Conservation (phyloP, 1,140 invertebrate species). For the Lepidotrigona ventralis region DNA sequence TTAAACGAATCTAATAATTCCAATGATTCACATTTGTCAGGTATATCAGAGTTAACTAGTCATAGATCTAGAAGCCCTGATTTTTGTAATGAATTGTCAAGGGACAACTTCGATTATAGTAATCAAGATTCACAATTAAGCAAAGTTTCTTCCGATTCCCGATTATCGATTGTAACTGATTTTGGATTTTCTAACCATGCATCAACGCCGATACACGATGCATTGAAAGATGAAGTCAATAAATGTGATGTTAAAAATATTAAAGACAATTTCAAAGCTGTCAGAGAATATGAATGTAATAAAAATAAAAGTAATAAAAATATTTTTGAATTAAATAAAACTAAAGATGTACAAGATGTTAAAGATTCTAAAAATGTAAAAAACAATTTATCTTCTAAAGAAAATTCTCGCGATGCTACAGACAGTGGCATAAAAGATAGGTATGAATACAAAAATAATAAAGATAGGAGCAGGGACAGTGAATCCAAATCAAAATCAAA, state of each 20-base stretch:
- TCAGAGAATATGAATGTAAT: conserved; percentile 67
- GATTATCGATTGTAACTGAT: conserved; percentile 81
- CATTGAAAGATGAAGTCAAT: conserved; percentile 74
- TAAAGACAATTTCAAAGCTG: conserved; percentile 71
- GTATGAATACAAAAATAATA: conserved; percentile 64
- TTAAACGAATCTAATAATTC: conserved; percentile 78
- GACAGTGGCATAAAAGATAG: conserved; percentile 69
- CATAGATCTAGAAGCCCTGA: conserved; percentile 78
- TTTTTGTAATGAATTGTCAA: conserved; percentile 72
- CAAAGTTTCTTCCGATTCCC: conserved; percentile 83
- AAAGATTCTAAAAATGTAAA: conserved; percentile 66
- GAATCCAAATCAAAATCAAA: conserved; percentile 59
- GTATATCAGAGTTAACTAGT: conserved; percentile 82
- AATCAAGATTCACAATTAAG: conserved; percentile 82
- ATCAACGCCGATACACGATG: conserved; percentile 69
- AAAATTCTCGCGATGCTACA: conserved; percentile 70
- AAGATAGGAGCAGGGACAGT: conserved; percentile 67
- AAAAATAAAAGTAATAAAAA: conserved; percentile 77
- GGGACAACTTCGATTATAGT: conserved; percentile 76
- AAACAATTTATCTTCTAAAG: conserved; percentile 68
- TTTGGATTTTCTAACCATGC: conserved; percentile 77
- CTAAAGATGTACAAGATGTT: conserved; percentile 71
- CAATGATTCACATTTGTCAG: conserved; percentile 82
- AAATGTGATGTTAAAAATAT: conserved; percentile 71
- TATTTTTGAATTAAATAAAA: conserved; percentile 72